phyloP scores from a whole-genome alignment of 2,113 vertebrate species.

The Dissostichus mawsoni region DNA sequence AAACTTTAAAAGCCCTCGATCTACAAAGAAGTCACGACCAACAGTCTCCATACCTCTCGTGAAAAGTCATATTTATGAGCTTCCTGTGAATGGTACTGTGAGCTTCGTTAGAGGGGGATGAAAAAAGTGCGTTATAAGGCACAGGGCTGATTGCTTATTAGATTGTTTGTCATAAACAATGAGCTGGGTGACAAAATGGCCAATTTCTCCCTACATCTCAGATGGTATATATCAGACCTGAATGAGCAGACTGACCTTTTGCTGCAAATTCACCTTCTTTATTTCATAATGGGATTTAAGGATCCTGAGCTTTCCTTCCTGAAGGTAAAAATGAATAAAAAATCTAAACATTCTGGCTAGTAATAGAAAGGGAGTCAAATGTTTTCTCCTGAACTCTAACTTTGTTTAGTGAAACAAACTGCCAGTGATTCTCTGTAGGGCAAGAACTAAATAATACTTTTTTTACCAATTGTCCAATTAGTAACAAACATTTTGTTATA shows the following conservation, averaged over 20 bases:
- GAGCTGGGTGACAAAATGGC: slow-evolving; percentile 24
- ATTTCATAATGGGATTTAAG: slow-evolving; percentile 11
- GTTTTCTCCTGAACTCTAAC: background rate
- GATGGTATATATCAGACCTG: slow-evolving; percentile 36
- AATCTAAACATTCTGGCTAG: background rate
- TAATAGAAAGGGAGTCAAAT: background rate
- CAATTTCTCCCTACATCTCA: background rate
- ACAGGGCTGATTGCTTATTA: slow-evolving; percentile 50
- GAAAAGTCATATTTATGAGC: slow-evolving; percentile 57
- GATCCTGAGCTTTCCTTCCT: background rate
- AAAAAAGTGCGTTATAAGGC: slow-evolving; percentile 36
- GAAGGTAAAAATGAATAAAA: background rate
- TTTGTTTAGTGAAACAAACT: no score
- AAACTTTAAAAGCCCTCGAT: slow-evolving; percentile 30
- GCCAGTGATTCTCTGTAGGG: no score
- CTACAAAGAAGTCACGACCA: slow-evolving; percentile 49
- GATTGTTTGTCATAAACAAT: slow-evolving; percentile 45
- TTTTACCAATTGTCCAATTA: background rate
- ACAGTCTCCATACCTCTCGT: slow-evolving; percentile 34
- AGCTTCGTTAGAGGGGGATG: slow-evolving; percentile 36
- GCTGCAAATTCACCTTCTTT: slow-evolving; percentile 4
- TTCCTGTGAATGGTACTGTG: slow-evolving; percentile 44
- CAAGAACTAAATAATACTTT: no score
- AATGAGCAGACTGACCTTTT: slow-evolving; percentile 19
- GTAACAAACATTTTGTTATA: background rate